Evolutionary conservation across 2,888 invertebrate species (phyloP), one percentile per base, ranked within the genome.

Genomic region (Mythimna impura): DNA sequence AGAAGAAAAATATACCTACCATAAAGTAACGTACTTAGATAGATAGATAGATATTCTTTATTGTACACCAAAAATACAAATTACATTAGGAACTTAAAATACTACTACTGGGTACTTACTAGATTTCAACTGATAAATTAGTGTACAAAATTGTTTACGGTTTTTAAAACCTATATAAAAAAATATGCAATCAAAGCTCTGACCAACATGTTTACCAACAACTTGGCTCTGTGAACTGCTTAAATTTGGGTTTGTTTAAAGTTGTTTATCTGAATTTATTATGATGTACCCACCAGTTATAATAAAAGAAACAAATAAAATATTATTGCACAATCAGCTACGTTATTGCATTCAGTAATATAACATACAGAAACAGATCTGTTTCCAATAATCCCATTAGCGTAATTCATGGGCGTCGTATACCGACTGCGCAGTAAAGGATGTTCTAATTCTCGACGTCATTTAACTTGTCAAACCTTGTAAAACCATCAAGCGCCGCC

Each of bases 391-490:
- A 47, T 25, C 7, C 73, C n/a, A 65, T 58, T 61, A 78, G 9
- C 12, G 55, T 36, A 60, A 61, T 62, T 79, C 63, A 71, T 55
- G 7, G 57, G 12, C 40, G 22, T 58, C 54, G 66, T 64, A 25
- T 20, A 36, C 22, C 64, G 55, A 64, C 36, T 36, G 72, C 43
- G 47, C 61, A 75, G 66, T 61, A 34, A 60, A 50, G 58, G 67
- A 80, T 72, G 71, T 12, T 75, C 79, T 81, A 83, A 85, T 85
- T 75, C 64, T 71, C 71, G 64, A 58, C 73, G 73, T 79, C 81
- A 78, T 85, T 85, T 76, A 87, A 80, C 79, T 70, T 85, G 85
- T 87, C 87, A 72, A 80, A 75, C 74, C 72, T 83, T 83, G 79
- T 85, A 80, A 80, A 85, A 73, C 77, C 66, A 81, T 84, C 77